Conservation (phyloP, 1,140 invertebrate species). For the Drosophila miranda region DNA sequence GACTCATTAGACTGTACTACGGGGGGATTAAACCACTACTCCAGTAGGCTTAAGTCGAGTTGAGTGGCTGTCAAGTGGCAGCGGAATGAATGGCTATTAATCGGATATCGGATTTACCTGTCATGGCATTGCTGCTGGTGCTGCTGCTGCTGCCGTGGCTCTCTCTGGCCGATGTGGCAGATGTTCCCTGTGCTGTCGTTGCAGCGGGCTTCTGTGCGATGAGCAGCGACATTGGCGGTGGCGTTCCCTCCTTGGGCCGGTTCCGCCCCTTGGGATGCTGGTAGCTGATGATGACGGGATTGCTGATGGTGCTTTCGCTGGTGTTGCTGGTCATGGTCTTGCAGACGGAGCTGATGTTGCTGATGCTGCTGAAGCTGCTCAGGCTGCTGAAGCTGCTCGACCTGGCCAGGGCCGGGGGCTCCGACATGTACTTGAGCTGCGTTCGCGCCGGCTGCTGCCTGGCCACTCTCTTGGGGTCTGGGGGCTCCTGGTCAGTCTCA, state of each 20-base stretch:
- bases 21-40: no score
- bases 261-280: constrained; percentile 3
- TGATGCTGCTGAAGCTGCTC: constrained; percentile 54
- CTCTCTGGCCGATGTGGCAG: constrained; percentile 29
- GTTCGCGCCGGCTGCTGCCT: constrained; percentile 38
- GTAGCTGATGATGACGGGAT: not conserved
- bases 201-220: constrained; percentile 39
- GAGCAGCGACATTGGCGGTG: constrained; percentile 45
- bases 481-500: constrained; percentile 46
- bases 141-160: constrained; percentile 28
- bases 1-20: no score
- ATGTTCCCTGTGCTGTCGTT: constrained; percentile 6
- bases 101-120: constrained; percentile 45
- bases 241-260: constrained; percentile 37
- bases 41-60: no score
- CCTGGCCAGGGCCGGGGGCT: constrained; percentile 62
- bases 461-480: constrained; percentile 59
- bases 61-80: no score
- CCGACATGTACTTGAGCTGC: constrained; percentile 58
- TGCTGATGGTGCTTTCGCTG: constrained; percentile 24
- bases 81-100: not conserved
- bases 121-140: constrained; percentile 76
- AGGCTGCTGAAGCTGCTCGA: no score
- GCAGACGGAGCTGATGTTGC: constrained; percentile 58
- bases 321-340: constrained; percentile 44